Base-by-base conservation (phyloP, 1,140 invertebrate species). In the Prorops nasuta region DNA sequence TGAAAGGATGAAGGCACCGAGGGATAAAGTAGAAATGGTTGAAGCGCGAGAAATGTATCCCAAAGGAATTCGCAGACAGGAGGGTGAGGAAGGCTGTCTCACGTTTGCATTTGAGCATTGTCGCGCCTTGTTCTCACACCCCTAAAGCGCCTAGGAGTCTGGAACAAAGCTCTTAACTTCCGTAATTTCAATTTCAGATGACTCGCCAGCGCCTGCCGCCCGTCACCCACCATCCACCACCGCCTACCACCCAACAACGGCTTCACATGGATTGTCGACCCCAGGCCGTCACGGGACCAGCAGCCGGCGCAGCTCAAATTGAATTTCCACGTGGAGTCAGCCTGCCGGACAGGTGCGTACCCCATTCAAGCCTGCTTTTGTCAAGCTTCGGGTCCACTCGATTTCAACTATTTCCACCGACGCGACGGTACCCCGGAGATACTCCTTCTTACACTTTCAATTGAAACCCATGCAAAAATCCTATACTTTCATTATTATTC, bases 181-280 rank as follows among this genome's bases (percentile, higher is more conserved):
- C 20, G 41, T 62, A 64, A 66, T 64, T 66, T 66, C 61, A 64
- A 66, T 66, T 66, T 53, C 51, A 59, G 47, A 58, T 64, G 59
- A 59, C 39, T 58, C 54, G 49, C 15, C 31, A 14, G 51, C 17
- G 39, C 49, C 54, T 46, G 37, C 43, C 32, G 37, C 46, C 31
- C 21, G 40, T 28, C n/a, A n/a, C n/a, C n/a, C n/a, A n/a, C n/a
- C n/a, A n/a, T n/a, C n/a, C n/a, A n/a, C n/a, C n/a, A n/a, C n/a
- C n/a, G n/a, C n/a, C n/a, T n/a, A n/a, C n/a, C n/a, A n/a, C n/a
- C n/a, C n/a, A n/a, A n/a, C n/a, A 49, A 60, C 41, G 44, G 17
- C 51, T 45, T 50, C 45, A 12, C 39, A 35, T 47, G 39, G 47
- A 34, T 44, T 49, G 46, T 58, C 58, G 51, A 32, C 44, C 46